Evolutionary conservation across 2,797 vertebrate species (phyloP), one percentile per base, ranked within the genome.

Genomic region (Mus caroli): DNA sequence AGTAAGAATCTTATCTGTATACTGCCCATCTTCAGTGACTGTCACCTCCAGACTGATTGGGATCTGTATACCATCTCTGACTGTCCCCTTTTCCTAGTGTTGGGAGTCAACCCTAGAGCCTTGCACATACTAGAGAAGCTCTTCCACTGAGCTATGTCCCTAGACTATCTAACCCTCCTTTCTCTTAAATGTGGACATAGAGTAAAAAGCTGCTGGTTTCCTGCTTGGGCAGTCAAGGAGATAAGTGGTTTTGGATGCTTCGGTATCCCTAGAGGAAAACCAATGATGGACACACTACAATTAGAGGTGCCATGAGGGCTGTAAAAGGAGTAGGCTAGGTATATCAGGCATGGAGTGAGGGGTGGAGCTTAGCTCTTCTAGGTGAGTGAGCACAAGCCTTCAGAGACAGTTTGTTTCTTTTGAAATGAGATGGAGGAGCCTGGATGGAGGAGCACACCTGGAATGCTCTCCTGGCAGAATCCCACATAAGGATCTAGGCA

Each of bases 171-270:
- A 6, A 73, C 19, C 34, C 4, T 58, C 3, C 14, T 24, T 13
- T 43, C 58, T 89, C 73, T 88, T 40, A 75, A 94, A 69, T 64
- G n/a, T 92, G 73, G 80, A 93, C 88, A 92, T 90, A 90, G 90
- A 56, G 62, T 77, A 54, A 91, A 80, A 91, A 82, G 54, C 96
- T 95, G 83, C 58, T 46, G 28, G 85, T 93, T 4, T 6, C 56
- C 60, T 96, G 60, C 71, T 83, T 71, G 43, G n/a, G 62, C 62
- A 79, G 46, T 90, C 76, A 60, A 79, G 95, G 78, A 96, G 82
- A 50, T 77, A 88, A 73, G 14, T 93, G 90, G 86, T 92, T 96
- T 96, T 88, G 0, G 1, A 71, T 87, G 75, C 43, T 92, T 93
- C 92, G 17, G 79, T 88, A 56, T 94, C 62, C 43, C 75, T 1